These are phyloP conservation scores for Nannospalax galili DNA, from an alignment of 2,113 vertebrate species.

Conservation along the genomic window DNA sequence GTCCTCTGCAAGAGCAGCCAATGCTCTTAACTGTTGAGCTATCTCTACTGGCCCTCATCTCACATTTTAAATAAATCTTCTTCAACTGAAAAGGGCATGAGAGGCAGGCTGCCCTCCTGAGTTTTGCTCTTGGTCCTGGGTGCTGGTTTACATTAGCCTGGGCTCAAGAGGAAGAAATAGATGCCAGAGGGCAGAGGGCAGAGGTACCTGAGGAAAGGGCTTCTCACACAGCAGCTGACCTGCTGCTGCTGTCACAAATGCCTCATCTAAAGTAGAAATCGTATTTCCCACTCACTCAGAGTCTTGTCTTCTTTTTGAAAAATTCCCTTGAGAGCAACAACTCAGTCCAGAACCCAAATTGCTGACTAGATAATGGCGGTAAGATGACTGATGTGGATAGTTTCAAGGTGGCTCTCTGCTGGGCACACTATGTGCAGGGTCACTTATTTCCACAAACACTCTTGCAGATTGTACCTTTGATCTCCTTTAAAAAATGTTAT, in stretches of 20 bases:
- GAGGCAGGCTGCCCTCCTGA: not conserved
- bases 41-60: not conserved
- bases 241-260: not conserved
- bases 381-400: not conserved
- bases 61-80: not conserved
- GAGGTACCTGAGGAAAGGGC: not conserved
- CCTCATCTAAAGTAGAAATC: not conserved
- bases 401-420: not conserved
- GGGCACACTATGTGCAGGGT: not conserved
- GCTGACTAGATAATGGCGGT: not conserved
- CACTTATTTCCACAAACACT: not conserved
- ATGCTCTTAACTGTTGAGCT: too few species aligned
- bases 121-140: not conserved
- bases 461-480: not conserved
- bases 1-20: too few species aligned
- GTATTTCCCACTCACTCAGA: not conserved
- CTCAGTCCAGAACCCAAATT: not conserved
- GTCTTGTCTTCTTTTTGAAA: slow-evolving; percentile 16
- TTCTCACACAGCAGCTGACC: not conserved
- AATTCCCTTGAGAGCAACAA: not conserved
- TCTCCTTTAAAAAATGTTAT: not conserved
- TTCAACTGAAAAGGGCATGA: not conserved
- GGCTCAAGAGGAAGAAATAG: not conserved
- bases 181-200: not conserved
- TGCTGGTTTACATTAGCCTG: not conserved